Conservation (phyloP, 1,140 invertebrate genomes). For the Carcinoscorpius rotundicauda region DNA sequence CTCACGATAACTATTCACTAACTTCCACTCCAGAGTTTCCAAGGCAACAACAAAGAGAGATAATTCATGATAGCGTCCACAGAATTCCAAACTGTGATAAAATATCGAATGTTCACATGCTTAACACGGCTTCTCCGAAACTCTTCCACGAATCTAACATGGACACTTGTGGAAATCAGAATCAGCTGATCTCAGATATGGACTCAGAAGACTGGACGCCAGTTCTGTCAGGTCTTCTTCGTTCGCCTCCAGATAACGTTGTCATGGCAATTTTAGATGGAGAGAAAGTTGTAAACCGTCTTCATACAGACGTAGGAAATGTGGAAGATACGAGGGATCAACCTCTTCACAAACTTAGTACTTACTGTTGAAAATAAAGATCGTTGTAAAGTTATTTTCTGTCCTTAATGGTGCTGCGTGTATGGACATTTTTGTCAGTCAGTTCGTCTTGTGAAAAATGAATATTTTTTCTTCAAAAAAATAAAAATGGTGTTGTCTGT, state of each 20-base stretch:
- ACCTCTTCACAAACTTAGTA: constrained; percentile 18
- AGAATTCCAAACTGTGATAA: not conserved
- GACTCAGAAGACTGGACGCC: constrained; percentile 10
- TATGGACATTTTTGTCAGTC: too few relatives aligned
- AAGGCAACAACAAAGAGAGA: not conserved
- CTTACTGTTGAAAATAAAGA: constrained; percentile 21
- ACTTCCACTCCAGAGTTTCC: constrained; percentile 2
- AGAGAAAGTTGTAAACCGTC: constrained; percentile 17
- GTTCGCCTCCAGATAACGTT: constrained; percentile 13
- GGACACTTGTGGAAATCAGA: constrained; percentile 6
- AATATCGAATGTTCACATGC: not conserved
- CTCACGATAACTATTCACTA: constrained; percentile 3
- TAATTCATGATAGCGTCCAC: not conserved
- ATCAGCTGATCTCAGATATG: not conserved
- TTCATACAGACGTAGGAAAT: constrained; percentile 9
- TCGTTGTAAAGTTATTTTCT: too few relatives aligned
- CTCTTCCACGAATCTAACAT: constrained; percentile 5
- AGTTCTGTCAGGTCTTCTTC: constrained; percentile 11
- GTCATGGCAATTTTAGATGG: constrained; percentile 21
- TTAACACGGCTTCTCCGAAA: not conserved
- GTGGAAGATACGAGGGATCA: constrained; percentile 6
- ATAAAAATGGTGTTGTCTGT: too few relatives aligned
- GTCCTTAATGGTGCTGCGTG: too few relatives aligned
- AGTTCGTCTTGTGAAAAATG: too few relatives aligned
- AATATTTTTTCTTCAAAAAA: too few relatives aligned